phyloP scores from a whole-genome alignment of 2,113 vertebrate species.

The Sciurus niger region DNA sequence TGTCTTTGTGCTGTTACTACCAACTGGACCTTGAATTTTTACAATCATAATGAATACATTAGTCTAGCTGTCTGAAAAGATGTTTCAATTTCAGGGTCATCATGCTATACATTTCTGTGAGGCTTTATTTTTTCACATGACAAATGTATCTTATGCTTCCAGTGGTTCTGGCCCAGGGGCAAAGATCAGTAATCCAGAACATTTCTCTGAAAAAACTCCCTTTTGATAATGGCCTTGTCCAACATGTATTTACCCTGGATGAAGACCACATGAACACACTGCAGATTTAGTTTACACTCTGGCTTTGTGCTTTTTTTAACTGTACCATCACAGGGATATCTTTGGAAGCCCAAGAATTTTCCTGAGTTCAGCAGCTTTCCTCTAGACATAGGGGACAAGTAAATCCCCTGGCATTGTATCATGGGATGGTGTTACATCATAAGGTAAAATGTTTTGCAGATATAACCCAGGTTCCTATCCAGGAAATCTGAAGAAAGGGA shows the following conservation, averaged over 20 bases:
- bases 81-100: not conserved
- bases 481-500: not conserved
- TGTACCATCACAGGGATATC: not conserved
- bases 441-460: not conserved
- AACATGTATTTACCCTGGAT: slow-evolving; percentile 37
- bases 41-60: not conserved
- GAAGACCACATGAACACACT: too few species aligned
- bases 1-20: not conserved
- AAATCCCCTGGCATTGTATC: not conserved
- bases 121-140: slow-evolving; percentile 1
- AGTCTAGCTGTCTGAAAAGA: not conserved
- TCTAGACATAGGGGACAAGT: not conserved
- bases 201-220: not conserved
- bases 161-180: slow-evolving; percentile 7
- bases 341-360: not conserved
- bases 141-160: slow-evolving; percentile 36
- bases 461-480: not conserved
- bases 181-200: slow-evolving; percentile 62
- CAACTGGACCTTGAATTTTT: not conserved
- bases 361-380: not conserved
- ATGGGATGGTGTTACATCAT: not conserved
- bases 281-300: too few species aligned
- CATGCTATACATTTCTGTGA: not conserved
- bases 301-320: not conserved
- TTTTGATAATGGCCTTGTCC: slow-evolving; percentile 26